phyloP scores from a whole-genome alignment of 2,797 vertebrate species.

The Buceros bicornis region DNA sequence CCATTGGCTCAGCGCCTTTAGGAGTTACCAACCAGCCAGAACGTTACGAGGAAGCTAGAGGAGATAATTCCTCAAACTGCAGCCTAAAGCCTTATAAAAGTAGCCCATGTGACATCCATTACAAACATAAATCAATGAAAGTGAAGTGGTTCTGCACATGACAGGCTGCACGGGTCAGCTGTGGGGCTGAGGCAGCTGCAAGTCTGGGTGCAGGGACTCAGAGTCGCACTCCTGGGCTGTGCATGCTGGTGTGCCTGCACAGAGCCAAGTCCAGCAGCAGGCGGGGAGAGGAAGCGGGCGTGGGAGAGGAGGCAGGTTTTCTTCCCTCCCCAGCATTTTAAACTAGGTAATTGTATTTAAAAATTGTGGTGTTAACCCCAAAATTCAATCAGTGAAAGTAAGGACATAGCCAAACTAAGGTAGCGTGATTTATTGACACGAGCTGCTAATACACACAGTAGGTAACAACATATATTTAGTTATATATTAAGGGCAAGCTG shows the following conservation, averaged over 20 bases:
- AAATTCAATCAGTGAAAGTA: not conserved
- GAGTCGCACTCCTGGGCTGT: not conserved
- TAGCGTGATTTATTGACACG: constrained; percentile 48
- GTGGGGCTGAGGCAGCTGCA: not conserved
- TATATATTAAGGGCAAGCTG: constrained; percentile 5
- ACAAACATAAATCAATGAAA: not conserved
- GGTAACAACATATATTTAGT: constrained; percentile 13
- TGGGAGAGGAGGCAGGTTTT: not conserved
- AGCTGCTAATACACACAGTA: not conserved
- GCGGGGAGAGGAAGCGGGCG: not conserved
- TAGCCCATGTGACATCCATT: not conserved
- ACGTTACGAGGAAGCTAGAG: not conserved
- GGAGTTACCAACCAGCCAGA: not conserved
- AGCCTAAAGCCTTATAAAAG: not conserved
- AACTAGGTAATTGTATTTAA: not conserved
- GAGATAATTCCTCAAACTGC: not conserved
- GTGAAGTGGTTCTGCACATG: not conserved
- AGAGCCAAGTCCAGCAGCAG: rapidly evolving
- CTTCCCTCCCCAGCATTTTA: not conserved
- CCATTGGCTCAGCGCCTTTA: not conserved
- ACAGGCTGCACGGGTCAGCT: rapidly evolving
- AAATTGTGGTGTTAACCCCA: not conserved
- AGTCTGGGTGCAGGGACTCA: not conserved
- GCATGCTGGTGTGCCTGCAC: rapidly evolving
- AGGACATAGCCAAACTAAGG: not conserved